Conservation (phyloP, 2,888 invertebrate species). For the Ormyrus thymus region DNA sequence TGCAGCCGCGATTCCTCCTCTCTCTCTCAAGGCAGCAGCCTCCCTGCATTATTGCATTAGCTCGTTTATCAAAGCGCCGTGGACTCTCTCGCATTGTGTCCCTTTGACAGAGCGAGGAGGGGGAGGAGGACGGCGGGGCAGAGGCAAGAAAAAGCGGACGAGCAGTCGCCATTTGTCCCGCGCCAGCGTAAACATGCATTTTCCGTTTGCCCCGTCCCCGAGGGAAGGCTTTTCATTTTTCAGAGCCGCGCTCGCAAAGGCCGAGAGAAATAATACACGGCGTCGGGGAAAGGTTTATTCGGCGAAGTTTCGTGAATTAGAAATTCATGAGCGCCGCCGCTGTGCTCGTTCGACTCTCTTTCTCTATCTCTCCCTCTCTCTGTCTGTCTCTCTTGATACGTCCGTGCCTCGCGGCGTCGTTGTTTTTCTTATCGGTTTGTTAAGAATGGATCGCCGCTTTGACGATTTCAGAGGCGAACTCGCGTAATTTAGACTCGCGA, state of each 20-base stretch:
- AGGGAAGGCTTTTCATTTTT: conserved; percentile 16
- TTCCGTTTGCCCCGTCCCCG: background rate
- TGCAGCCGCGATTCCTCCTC: background rate
- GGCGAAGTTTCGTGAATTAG: background rate
- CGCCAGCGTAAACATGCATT: background rate
- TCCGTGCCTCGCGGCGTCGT: no score
- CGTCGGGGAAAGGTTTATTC: background rate
- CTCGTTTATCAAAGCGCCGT: conserved; percentile 21
- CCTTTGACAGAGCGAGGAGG: background rate
- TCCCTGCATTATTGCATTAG: background rate
- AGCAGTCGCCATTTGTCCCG: background rate
- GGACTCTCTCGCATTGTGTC: background rate
- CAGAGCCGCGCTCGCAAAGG: background rate
- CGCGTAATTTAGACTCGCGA: no score
- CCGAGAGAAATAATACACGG: no score
- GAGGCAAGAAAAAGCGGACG: background rate
- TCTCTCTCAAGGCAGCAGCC: background rate
- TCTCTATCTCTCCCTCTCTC: no score
- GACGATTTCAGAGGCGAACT: no score
- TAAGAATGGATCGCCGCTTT: no score
- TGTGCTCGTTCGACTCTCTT: no score
- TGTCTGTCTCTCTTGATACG: no score
- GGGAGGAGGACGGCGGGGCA: no score
- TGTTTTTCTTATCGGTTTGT: no score
- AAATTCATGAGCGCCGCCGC: conserved; percentile 11